These are phyloP conservation scores for Thecophora atra DNA, from an alignment of 2,888 invertebrate species.

Conservation along the genomic window DNA sequence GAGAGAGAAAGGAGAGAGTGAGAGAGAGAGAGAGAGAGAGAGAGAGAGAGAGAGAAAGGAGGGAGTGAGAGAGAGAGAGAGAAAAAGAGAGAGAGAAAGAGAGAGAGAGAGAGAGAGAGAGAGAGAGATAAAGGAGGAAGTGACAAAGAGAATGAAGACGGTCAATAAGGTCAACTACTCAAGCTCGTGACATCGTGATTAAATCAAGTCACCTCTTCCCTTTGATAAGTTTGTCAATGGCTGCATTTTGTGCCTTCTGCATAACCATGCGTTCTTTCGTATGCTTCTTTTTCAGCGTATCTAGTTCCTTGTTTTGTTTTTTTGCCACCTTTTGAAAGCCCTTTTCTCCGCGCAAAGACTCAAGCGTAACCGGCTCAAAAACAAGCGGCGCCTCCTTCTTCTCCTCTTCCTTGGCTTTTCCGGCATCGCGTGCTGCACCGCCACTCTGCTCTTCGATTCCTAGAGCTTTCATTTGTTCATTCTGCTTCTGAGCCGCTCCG, in stretches of 20 bases:
- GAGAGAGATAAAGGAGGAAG: no score
- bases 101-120: no score
- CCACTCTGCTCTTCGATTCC: slow-evolving; percentile 85
- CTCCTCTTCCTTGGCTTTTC: slow-evolving; percentile 79
- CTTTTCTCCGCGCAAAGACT: slow-evolving; percentile 87
- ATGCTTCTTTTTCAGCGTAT: slow-evolving; percentile 90
- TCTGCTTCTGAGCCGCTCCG: slow-evolving; percentile 85
- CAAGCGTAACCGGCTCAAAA: slow-evolving; percentile 91
- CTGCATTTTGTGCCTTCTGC: slow-evolving; percentile 90
- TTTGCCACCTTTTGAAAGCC: slow-evolving; percentile 90
- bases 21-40: no score
- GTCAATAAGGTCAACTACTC: no score
- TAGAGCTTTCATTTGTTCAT: slow-evolving; percentile 93
- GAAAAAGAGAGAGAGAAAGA: no score
- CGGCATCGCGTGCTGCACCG: slow-evolving; percentile 72
- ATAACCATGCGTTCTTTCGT: slow-evolving; percentile 89
- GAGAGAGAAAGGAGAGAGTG: no score
- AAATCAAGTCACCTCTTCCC: slow-evolving; percentile 92
- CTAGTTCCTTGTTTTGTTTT: slow-evolving; percentile 96
- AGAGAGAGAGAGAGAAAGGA: no score
- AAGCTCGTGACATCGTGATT: no score
- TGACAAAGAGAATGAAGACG: no score
- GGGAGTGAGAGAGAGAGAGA: no score
- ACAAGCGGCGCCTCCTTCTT: slow-evolving; percentile 78
- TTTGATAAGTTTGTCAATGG: slow-evolving; percentile 93